Evolutionary conservation across 2,888 invertebrate genomes (phyloP).

Genomic region (Morpho achilles): DNA sequence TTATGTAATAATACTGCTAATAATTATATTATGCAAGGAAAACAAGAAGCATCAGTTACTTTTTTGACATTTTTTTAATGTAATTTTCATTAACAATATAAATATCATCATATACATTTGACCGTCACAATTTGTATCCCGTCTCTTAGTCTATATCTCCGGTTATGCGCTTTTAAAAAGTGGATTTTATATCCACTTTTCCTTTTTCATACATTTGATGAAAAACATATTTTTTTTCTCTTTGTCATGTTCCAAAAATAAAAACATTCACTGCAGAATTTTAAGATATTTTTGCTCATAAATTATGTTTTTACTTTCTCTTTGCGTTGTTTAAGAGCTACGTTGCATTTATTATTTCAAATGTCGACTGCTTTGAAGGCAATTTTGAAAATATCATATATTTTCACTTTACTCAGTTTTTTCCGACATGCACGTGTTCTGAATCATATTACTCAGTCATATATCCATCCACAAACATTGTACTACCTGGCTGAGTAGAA

Average conservation of each 20-base stretch:
- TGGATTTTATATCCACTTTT: slow-evolving; percentile 4
- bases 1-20: too few species aligned
- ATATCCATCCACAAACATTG: too few species aligned
- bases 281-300: neutral
- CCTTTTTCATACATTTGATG: neutral
- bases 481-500: too few species aligned
- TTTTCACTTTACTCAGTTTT: too few species aligned
- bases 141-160: neutral
- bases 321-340: slow-evolving; percentile 1
- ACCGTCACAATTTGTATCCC: neutral
- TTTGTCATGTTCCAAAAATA: slow-evolving; percentile 4
- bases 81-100: too few species aligned
- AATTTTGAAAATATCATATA: too few species aligned
- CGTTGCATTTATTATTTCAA: neutral
- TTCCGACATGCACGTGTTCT: too few species aligned
- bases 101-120: too few species aligned
- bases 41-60: too few species aligned
- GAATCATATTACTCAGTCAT: too few species aligned
- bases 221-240: neutral
- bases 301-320: slow-evolving; percentile 1
- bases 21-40: too few species aligned
- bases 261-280: neutral
- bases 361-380: neutral
- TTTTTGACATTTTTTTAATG: too few species aligned
- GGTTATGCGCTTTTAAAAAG: neutral